Evolutionary conservation across 2,797 vertebrate genomes (phyloP).

Genomic region (Galaxias olidus): DNA sequence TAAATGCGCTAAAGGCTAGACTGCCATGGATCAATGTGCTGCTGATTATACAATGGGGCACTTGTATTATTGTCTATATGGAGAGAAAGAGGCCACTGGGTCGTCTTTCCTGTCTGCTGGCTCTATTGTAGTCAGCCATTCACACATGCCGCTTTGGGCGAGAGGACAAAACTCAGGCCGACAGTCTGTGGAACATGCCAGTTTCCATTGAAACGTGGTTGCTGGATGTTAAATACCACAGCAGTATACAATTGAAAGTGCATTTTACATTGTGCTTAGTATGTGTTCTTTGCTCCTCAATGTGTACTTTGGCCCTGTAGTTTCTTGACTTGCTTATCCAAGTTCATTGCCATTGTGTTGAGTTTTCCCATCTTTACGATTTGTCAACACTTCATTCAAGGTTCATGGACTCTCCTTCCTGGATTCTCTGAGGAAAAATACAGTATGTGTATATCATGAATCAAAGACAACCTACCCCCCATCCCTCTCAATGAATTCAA

Average conservation of each 20-base stretch:
- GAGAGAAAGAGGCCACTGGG: conserved; percentile 62
- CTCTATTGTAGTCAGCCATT: conserved; percentile 62
- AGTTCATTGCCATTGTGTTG: too few species aligned
- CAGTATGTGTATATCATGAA: conserved; percentile 14
- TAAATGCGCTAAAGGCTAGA: conserved; percentile 59
- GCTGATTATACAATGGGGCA: conserved; percentile 61
- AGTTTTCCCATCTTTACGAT: too few species aligned
- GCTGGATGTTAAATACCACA: conserved; percentile 8
- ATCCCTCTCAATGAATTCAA: conserved; percentile 51
- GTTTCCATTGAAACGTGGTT: conserved; percentile 42
- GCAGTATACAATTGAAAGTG: background rate
- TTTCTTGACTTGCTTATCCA: too few species aligned
- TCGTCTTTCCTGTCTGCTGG: conserved; percentile 68
- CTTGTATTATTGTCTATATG: conserved; percentile 57
- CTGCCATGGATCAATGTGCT: conserved; percentile 59
- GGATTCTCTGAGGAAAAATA: conserved; percentile 22
- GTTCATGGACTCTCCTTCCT: too few species aligned
- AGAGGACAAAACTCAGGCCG: conserved; percentile 41
- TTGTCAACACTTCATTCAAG: too few species aligned
- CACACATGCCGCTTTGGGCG: conserved; percentile 51
- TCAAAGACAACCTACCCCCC: conserved; percentile 30
- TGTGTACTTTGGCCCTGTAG: too few species aligned
- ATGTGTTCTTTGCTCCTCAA: too few species aligned
- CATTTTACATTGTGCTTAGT: too few species aligned
- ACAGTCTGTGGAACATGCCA: conserved; percentile 34